Base-by-base conservation (phyloP, 2,888 invertebrate genomes). In the Selenia dentaria region DNA sequence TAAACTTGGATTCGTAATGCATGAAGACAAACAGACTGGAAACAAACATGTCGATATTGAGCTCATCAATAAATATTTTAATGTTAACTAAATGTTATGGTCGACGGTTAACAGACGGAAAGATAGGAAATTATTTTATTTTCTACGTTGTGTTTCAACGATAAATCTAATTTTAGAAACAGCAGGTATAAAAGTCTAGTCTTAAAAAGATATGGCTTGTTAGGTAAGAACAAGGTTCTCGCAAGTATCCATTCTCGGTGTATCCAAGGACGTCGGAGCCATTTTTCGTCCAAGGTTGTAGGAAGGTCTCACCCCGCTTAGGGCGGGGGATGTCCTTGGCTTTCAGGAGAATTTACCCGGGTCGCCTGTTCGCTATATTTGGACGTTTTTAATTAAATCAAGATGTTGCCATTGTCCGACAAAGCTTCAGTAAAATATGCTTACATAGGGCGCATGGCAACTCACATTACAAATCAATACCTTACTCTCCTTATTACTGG, bases 251-350 rank as follows among this genome's bases (percentile, higher is more conserved):
- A 51, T 46, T 49, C 45, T 45, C 48, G 16, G 42, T 39, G 39
- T 44, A 44, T 61, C 54, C 68, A 77, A 79, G 82, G 75, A 71
- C 74, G 60, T 57, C 16, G 36, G 28, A 54, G 60, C 62, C 64
- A 66, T 75, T 73, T 70, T 54, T 60, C 61, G 62, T 62, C 61
- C 74, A 78, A 79, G 74, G 76, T 70, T 72, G 61, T 46, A 57
- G 37, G 63, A 74, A 78, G 77, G 78, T 66, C 78, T 70, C 70
- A 61, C 73, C 72, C 68, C 71, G 61, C 66, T 51, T 27, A 36
- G 35, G 60, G 48, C 24, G 26, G 62, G n/a, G 43, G 59, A 47
- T 65, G 79, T 70, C 83, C 82, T 83, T 85, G 78, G 69, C 65
- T 72, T 66, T 68, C 66, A 57, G 46, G 38, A 48, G 50, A 42